These are phyloP conservation scores for Girardinichthys multiradiatus DNA, from an alignment of 2,113 vertebrate genomes.

Conservation along the genomic window DNA sequence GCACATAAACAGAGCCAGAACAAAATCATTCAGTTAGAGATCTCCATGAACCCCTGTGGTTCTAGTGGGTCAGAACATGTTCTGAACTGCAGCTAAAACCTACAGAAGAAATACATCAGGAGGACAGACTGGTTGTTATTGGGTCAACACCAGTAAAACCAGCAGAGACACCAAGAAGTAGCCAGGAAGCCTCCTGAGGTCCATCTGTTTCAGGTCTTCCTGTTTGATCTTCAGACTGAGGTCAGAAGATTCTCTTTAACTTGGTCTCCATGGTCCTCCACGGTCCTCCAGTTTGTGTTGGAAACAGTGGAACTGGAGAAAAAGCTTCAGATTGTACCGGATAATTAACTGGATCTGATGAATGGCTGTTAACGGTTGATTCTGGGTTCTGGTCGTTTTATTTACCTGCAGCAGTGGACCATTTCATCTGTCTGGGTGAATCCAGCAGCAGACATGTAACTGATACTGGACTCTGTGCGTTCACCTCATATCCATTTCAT, in stretches of 20 bases:
- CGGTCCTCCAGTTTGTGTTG: background rate
- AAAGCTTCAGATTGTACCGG: background rate
- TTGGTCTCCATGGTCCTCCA: too few species aligned
- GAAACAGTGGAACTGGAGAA: background rate
- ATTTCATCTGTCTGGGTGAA: background rate
- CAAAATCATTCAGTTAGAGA: background rate
- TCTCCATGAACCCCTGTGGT: background rate
- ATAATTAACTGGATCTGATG: background rate
- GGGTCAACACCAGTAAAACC: too few species aligned
- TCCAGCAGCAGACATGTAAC: background rate
- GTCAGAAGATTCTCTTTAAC: too few species aligned
- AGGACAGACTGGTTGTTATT: too few species aligned
- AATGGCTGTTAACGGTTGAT: too few species aligned
- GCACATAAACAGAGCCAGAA: background rate
- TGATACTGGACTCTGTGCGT: slow-evolving; percentile 13
- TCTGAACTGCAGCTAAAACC: background rate
- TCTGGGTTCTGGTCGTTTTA: too few species aligned
- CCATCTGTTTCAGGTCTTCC: too few species aligned
- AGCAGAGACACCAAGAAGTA: too few species aligned
- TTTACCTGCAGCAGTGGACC: background rate
- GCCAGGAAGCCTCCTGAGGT: too few species aligned
- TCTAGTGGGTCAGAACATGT: background rate
- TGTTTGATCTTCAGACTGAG: too few species aligned
- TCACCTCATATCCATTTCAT: slow-evolving; percentile 59
- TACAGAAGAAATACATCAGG: background rate